These are phyloP conservation scores for Crocuta crocuta DNA, from an alignment of 2,113 vertebrate species.

Conservation along the genomic window DNA sequence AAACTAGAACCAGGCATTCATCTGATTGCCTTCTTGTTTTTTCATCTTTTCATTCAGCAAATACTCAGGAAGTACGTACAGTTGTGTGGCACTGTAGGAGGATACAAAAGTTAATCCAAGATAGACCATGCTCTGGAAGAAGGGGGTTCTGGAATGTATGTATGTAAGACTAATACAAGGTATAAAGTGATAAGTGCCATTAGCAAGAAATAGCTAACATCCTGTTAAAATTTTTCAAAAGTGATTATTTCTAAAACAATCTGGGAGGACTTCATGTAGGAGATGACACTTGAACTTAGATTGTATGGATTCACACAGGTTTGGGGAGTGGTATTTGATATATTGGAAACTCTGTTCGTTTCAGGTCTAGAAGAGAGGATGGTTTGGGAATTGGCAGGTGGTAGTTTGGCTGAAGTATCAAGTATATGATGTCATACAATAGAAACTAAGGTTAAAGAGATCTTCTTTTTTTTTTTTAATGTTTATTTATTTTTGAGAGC, in stretches of 20 bases:
- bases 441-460: background rate
- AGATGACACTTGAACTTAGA: background rate
- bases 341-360: background rate
- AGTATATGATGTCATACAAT: background rate
- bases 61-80: background rate
- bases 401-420: background rate
- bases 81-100: background rate
- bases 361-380: background rate
- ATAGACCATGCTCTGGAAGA: background rate
- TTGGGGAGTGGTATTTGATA: background rate
- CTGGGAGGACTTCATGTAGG: background rate
- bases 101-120: background rate
- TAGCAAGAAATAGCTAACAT: background rate
- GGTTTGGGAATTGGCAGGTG: background rate
- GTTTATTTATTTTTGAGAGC: too few relatives aligned
- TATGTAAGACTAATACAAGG: background rate
- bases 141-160: background rate
- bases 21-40: background rate
- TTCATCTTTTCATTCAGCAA: background rate
- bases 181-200: background rate
- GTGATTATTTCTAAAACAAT: background rate
- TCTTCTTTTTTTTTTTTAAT: background rate
- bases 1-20: background rate
- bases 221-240: background rate
- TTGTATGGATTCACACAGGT: background rate